Percentiles rank a stretch among this genome's conserved stretches.
Conservation (phyloP, 2,888 invertebrate species). For the Alitta virens region DNA sequence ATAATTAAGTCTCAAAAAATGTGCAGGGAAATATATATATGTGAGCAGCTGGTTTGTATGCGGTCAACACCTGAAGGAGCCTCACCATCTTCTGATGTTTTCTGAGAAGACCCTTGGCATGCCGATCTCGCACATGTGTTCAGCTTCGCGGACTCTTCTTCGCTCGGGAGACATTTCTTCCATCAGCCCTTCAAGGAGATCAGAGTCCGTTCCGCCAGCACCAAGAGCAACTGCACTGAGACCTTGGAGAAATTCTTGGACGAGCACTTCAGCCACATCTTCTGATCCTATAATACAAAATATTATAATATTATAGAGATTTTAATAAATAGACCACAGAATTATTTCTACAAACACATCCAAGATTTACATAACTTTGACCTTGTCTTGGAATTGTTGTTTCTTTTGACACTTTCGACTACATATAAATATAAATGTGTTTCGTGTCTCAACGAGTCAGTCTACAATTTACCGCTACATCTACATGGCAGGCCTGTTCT, state of each 20-base stretch:
- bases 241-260: conserved; percentile 7
- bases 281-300: not conserved
- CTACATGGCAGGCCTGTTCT: too few species aligned
- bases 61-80: too few species aligned
- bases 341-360: not conserved
- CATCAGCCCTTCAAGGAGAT: conserved; percentile 13
- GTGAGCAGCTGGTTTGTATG: too few species aligned
- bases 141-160: conserved; percentile 10
- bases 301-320: too few species aligned
- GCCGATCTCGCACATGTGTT: conserved; percentile 15
- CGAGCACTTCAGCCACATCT: conserved; percentile 12
- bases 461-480: too few species aligned
- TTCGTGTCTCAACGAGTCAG: too few species aligned
- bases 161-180: conserved; percentile 14
- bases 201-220: conserved; percentile 1
- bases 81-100: conserved; percentile 10
- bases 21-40: too few species aligned
- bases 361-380: not conserved
- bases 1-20: too few species aligned
- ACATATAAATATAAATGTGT: too few species aligned
- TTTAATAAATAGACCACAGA: not conserved
- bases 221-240: not conserved
- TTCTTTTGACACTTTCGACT: too few species aligned
- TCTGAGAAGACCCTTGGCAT: conserved; percentile 11
- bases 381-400: too few species aligned